Percentiles rank a stretch among this genome's conserved stretches.
These are phyloP conservation scores for Danaus melanippus DNA, from an alignment of 1,140 invertebrate genomes.

Conservation along the genomic window DNA sequence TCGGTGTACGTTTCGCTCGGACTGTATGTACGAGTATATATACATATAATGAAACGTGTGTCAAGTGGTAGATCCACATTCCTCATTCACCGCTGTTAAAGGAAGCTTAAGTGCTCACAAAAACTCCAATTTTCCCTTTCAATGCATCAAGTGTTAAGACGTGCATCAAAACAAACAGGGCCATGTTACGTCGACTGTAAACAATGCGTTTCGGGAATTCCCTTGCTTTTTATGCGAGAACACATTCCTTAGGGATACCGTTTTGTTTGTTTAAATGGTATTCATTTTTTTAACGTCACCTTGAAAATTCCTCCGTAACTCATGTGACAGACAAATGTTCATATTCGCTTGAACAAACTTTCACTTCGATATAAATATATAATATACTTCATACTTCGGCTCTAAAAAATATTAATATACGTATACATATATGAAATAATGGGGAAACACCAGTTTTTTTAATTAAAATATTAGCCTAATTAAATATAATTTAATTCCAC, in stretches of 20 bases:
- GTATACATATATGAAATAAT: too few species aligned
- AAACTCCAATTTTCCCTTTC: slow-evolving; percentile 67
- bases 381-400: too few species aligned
- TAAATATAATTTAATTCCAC: too few species aligned
- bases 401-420: too few species aligned
- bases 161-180: slow-evolving; percentile 53
- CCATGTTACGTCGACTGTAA: slow-evolving; percentile 55
- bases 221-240: slow-evolving; percentile 60
- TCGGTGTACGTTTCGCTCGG: too few species aligned
- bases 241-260: slow-evolving; percentile 68
- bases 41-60: too few species aligned
- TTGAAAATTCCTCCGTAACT: slow-evolving; percentile 25
- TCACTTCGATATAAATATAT: too few species aligned
- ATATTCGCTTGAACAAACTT: too few species aligned
- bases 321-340: too few species aligned
- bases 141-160: slow-evolving; percentile 46
- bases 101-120: slow-evolving; percentile 51
- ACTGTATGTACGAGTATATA: too few species aligned
- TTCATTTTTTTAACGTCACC: slow-evolving; percentile 49
- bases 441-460: too few species aligned
- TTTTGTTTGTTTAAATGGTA: slow-evolving; percentile 61
- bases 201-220: slow-evolving; percentile 68
- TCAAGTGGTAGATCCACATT: slow-evolving; percentile 39
- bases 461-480: too few species aligned
- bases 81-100: slow-evolving; percentile 41